Evolutionary conservation across 2,888 invertebrate species (phyloP).

Genomic region (Axea sp.): DNA sequence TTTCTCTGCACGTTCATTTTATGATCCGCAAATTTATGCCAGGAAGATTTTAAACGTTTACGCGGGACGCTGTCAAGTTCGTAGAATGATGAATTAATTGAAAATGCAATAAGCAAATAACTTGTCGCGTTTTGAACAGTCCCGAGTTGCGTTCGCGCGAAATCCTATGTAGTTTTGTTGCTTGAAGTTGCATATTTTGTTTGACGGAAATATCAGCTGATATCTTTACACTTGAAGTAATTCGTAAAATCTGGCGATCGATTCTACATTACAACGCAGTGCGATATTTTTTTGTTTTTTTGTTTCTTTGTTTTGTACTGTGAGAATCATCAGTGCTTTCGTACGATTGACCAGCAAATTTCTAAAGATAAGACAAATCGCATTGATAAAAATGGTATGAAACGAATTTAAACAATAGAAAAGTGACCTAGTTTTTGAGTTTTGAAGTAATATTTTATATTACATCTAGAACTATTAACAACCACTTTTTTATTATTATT

Average conservation of each 20-base stretch:
- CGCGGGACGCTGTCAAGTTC: neutral
- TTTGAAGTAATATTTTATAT: conserved; percentile 14
- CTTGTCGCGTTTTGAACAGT: too few species aligned
- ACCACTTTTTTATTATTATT: too few species aligned
- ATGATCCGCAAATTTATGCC: conserved; percentile 13
- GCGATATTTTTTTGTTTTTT: neutral
- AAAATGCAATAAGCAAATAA: too few species aligned
- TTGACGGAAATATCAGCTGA: conserved; percentile 30
- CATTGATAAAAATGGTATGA: conserved; percentile 1
- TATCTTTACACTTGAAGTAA: conserved; percentile 44
- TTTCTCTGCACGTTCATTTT: neutral
- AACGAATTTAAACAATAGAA: conserved; percentile 8
- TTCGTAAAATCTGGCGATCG: conserved; percentile 30
- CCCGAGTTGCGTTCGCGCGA: neutral
- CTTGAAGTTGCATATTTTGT: too few species aligned
- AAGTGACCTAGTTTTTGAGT: neutral
- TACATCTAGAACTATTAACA: too few species aligned
- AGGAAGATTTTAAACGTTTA: conserved; percentile 3
- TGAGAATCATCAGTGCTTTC: neutral
- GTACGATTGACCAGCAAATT: neutral
- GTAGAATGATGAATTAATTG: too few species aligned
- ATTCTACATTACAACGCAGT: neutral
- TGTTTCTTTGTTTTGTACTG: conserved; percentile 1
- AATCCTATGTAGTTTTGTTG: too few species aligned
- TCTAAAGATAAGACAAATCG: neutral